phyloP scores from a whole-genome alignment of 2,888 invertebrate genomes.

The Pemphredon lugubris region DNA sequence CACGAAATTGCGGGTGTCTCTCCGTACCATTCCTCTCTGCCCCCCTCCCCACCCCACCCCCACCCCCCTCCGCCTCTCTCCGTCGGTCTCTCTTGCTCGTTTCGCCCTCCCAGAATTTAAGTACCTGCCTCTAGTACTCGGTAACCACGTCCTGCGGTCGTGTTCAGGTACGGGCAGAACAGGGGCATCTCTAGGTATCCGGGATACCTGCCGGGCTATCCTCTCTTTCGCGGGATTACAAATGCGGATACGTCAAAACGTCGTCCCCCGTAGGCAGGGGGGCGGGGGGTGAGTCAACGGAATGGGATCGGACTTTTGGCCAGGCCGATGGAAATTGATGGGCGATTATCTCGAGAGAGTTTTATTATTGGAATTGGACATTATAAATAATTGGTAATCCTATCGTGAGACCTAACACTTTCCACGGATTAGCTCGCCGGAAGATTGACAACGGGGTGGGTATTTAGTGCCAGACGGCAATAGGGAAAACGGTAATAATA shows the following conservation, averaged over 20 bases:
- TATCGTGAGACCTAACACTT: no score
- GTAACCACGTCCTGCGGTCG: slow-evolving; percentile 27
- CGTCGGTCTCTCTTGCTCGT: not conserved
- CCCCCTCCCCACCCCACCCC: slow-evolving; percentile 12
- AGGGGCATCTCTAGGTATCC: not conserved
- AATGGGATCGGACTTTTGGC: no score
- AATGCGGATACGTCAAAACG: not conserved
- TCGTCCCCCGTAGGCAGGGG: no score
- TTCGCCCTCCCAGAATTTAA: slow-evolving; percentile 61
- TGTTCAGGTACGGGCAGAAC: slow-evolving; percentile 12
- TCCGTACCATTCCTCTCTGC: slow-evolving; percentile 33
- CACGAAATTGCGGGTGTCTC: slow-evolving; percentile 78
- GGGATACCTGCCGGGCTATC: slow-evolving; percentile 5
- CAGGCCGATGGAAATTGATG: no score
- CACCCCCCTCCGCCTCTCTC: slow-evolving; percentile 5
- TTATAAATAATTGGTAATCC: no score
- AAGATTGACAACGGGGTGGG: no score
- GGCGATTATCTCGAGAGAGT: no score
- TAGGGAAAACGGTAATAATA: no score
- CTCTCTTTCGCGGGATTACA: not conserved
- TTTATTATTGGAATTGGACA: no score
- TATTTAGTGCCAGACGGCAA: no score
- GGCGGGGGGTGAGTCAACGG: no score
- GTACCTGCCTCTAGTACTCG: slow-evolving; percentile 56
- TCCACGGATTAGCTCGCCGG: no score